Conservation (phyloP, 2,888 invertebrate genomes). For the Lithophane semibrunnea region DNA sequence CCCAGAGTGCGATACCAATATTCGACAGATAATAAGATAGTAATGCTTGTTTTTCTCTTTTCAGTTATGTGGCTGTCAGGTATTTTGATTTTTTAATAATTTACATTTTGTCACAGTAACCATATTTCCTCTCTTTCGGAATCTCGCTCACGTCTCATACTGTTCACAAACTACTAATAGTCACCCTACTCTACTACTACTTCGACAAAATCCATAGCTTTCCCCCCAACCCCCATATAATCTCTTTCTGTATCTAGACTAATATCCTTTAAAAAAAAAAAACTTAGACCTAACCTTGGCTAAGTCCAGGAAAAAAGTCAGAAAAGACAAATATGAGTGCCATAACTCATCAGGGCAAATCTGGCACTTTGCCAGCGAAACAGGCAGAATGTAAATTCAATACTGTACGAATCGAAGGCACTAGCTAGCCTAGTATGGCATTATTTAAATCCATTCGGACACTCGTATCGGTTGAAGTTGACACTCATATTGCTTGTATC, state of each 20-base stretch:
- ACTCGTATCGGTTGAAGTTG: constrained; percentile 51
- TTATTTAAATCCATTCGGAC: constrained; percentile 70
- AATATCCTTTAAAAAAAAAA: constrained; percentile 42
- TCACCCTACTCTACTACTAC: neutral
- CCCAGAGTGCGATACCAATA: no score
- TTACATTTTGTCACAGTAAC: no score
- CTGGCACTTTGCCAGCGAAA: constrained; percentile 70
- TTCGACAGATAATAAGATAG: no score
- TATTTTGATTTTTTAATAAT: no score
- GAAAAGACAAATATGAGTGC: constrained; percentile 69
- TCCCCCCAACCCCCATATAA: constrained; percentile 29
- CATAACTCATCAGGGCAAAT: constrained; percentile 74
- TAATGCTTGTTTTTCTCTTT: no score
- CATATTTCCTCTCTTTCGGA: no score
- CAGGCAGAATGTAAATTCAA: constrained; percentile 77
- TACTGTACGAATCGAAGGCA: constrained; percentile 72
- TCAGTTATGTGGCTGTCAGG: no score
- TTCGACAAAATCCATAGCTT: constrained; percentile 27
- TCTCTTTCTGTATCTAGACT: constrained; percentile 24
- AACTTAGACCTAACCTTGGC: constrained; percentile 50
- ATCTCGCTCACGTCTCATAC: neutral
- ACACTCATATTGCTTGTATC: constrained; percentile 32
- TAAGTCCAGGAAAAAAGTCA: constrained; percentile 52
- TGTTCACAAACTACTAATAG: neutral
- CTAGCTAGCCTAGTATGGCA: constrained; percentile 53